Evolutionary conservation across 2,888 invertebrate species (phyloP), one percentile per base, ranked within the genome.

Genomic region (Panorpa germanica): DNA sequence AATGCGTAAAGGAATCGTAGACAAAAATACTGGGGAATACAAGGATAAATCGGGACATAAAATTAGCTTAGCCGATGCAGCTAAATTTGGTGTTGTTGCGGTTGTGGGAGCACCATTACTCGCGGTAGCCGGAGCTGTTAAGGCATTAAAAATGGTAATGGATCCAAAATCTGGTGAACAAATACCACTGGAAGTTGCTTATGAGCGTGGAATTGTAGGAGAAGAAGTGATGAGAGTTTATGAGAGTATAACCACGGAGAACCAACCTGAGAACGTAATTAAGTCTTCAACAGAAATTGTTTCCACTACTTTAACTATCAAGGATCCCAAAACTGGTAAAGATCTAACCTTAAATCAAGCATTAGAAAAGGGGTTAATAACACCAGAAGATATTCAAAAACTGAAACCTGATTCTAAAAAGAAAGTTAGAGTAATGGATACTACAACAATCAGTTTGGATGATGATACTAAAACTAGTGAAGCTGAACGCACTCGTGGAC

Each of bases 121-220:
- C 4, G 76, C 73, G 4, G 69, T 72, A 2, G 68, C 73, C 33
- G 69, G 71, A 39, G 63, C 72, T 1, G 62, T 75, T 32, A 70
- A 74, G 48, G 63, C 71, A 1, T 63, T 77, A 4, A 63, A 59
- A 39, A 70, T 76, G 59, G 66, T 77, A 9, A 57, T 67, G 32
- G 85, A 90, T 52, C 83, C 88, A 1, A 67, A 65, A 41, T 77
- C 82, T 2, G 83, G 81, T 3, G 71, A 81, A 46, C 70, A 72
- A 45, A 60, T 85, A 39, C 77, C 80, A 2, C 65, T 82, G 41
- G 76, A 81, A 50, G 73, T 78, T 29, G 88, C 88, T 3, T 67
- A 81, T 39, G 68, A 76, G 46, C 62, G 72, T 35, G 83, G 82
- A 5, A 51, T 75, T 34, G 73, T 86, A 33, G 74, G 52, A 2